Evolutionary conservation across 2,888 invertebrate genomes (phyloP).

Genomic region (Lordiphosa andalusiaca): DNA sequence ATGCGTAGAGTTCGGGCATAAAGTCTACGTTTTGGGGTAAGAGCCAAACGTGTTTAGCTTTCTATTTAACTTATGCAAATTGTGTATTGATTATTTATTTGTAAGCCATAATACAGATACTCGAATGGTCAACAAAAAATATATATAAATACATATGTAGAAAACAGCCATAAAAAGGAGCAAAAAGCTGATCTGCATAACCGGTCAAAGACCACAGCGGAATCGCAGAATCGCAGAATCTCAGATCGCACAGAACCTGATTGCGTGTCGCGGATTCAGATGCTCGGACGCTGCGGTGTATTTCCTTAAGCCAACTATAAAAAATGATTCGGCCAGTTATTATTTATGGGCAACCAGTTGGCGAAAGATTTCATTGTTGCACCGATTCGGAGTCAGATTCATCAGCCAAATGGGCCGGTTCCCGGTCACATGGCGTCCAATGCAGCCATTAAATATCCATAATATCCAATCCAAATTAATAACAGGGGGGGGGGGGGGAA

Average conservation of each 20-base stretch:
- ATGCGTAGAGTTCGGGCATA: conserved; percentile 1
- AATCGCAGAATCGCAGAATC: background rate
- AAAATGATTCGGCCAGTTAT: conserved; percentile 56
- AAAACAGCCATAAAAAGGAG: conserved; percentile 65
- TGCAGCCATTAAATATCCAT: conserved; percentile 58
- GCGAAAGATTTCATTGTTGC: conserved; percentile 17
- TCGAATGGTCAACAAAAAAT: conserved; percentile 22
- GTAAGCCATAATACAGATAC: conserved; percentile 54
- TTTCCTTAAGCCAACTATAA: conserved; percentile 51
- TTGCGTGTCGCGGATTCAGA: conserved; percentile 19
- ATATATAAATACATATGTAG: no score
- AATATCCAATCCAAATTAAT: conserved; percentile 62
- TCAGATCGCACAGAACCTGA: conserved; percentile 43
- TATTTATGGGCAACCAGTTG: conserved; percentile 50
- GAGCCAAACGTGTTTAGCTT: conserved; percentile 71
- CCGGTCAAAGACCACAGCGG: conserved; percentile 53
- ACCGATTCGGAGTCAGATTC: background rate
- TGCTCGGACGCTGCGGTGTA: conserved; percentile 18
- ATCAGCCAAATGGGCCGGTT: background rate
- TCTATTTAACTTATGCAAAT: conserved; percentile 75
- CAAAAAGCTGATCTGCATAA: conserved; percentile 57
- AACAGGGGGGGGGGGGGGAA: conserved; percentile 1
- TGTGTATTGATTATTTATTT: conserved; percentile 64
- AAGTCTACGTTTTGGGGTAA: conserved; percentile 55
- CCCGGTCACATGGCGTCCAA: conserved; percentile 13